Evolutionary conservation across 2,113 vertebrate genomes (phyloP), one percentile per base, ranked within the genome.

Genomic region (Corvus moneduloides): DNA sequence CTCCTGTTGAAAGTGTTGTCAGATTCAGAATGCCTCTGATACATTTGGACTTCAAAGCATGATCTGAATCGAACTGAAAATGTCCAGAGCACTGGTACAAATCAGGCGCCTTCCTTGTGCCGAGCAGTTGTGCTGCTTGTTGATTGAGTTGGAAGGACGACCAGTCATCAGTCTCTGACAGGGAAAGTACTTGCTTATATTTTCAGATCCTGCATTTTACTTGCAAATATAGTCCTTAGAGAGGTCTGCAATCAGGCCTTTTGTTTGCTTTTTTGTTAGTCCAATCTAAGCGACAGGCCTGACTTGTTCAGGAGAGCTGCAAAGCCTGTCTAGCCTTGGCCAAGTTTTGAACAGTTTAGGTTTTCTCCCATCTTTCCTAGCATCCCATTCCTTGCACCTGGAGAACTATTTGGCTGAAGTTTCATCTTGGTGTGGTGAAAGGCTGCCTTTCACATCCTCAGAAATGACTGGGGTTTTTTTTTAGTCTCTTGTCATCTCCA

Each of bases 161-260:
- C 89, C 90, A 92, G 84, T 95, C 96, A 84, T 89, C 87, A 87
- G 72, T 55, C 79, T 85, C 85, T 83, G 83, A 86, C 90, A 92
- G 76, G 84, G 93, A 88, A 91, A 90, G 68, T 49, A 78, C 83
- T 96, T 32, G 62, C 83, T 94, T 94, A 44, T 94, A 93, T 96
- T 94, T 96, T 92, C 92, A 92, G 72, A 90, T 93, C 68, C 56
- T 88, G 85, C 83, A 96, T 96, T 96, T 96, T 96, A 96, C 96
- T 96, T 97, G 93, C 95, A 96, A 95, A 93, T 96, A 78, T 0
- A 84, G 62, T 68, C 92, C 92, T 93, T 63, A 49, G 95, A 90
- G 94, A 90, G 88, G 94, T 74, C 82, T 95, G 77, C 95, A 94
- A 95, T 96, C 95, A 97, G 73, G 82, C 76, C 93, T 80, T 95